A percentile compares a stretch with the other conserved stretches of the same genome.
Conservation (phyloP, 2,797 vertebrate genomes). For the Xiphophorus birchmanni region DNA sequence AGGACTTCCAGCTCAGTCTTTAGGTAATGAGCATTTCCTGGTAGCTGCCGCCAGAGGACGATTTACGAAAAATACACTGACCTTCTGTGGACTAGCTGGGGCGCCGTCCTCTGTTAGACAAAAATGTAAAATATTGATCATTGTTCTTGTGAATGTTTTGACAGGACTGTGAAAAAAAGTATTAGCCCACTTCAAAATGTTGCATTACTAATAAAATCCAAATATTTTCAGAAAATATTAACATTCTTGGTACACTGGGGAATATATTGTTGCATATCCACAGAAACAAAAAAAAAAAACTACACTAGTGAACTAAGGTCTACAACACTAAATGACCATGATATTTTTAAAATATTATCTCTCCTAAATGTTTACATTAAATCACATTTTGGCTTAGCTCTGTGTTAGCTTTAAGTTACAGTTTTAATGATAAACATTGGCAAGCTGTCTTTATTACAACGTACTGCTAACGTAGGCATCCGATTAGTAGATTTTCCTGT, state of each 20-base stretch:
- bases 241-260: no score
- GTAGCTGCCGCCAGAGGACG: conserved; percentile 18
- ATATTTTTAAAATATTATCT: no score
- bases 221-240: no score
- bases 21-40: conserved; percentile 57
- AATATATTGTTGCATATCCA: no score
- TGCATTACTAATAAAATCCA: no score
- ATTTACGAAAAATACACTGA: neutral
- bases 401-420: neutral
- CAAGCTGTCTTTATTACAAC: neutral
- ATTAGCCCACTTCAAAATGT: neutral
- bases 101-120: neutral
- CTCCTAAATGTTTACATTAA: neutral
- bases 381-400: neutral
- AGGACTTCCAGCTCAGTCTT: conserved; percentile 67
- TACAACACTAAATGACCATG: no score
- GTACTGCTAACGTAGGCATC: neutral
- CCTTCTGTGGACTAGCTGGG: neutral
- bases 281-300: no score
- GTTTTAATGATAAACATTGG: neutral
- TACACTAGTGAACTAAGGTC: no score
- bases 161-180: neutral
- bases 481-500: neutral
- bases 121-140: neutral
- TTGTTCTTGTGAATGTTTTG: neutral